Percentiles rank a stretch among this genome's conserved stretches.
These are phyloP conservation scores for Oreocharis arfaki DNA, from an alignment of 2,113 vertebrate genomes.

Conservation along the genomic window DNA sequence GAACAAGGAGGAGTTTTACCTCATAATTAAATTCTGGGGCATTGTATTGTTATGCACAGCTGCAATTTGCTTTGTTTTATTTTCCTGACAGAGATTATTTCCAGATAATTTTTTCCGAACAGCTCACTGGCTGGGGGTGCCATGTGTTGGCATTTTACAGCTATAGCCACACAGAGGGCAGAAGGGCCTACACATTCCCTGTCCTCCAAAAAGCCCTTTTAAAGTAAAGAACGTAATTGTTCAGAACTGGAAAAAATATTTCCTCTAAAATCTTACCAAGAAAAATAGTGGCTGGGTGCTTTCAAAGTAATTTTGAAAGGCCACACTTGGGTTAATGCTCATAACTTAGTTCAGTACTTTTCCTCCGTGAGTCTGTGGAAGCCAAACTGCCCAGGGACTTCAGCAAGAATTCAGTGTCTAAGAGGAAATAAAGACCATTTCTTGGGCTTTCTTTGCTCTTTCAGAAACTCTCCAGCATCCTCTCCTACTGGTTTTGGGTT, in stretches of 20 bases:
- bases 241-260: not conserved
- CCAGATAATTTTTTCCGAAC: not conserved
- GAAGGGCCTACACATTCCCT: not conserved
- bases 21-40: not conserved
- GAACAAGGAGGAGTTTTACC: not conserved
- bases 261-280: not conserved
- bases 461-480: not conserved
- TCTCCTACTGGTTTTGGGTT: not conserved
- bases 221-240: not conserved
- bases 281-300: not conserved
- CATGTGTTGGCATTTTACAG: not conserved
- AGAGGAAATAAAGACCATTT: not conserved
- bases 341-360: not conserved
- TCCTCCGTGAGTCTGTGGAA: not conserved
- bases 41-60: not conserved
- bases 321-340: not conserved
- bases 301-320: not conserved
- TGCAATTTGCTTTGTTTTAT: not conserved
- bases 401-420: not conserved
- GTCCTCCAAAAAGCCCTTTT: not conserved
- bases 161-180: accelerated
- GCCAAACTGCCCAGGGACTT: not conserved
- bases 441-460: not conserved
- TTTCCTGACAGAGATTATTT: not conserved
- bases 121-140: not conserved